phyloP scores from a whole-genome alignment of 2,888 invertebrate species.

The Cryptocheilus praepositus region DNA sequence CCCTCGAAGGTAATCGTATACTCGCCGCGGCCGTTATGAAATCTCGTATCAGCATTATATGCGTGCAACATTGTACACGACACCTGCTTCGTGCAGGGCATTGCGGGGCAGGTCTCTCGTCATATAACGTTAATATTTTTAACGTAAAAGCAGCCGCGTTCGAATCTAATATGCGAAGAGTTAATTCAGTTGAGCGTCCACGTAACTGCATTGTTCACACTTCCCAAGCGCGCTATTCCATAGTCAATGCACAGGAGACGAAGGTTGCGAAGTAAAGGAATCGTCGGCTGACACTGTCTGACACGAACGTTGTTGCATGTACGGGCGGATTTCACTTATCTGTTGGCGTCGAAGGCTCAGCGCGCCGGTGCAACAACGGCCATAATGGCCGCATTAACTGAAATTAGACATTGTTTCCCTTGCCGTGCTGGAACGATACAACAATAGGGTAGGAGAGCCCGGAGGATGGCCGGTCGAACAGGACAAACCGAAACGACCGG shows the following conservation, averaged over 20 bases:
- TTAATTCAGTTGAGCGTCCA: too few species aligned
- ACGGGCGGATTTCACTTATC: constrained; percentile 57
- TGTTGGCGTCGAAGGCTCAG: constrained; percentile 39
- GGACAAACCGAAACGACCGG: constrained; percentile 40
- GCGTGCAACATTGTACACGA: too few species aligned
- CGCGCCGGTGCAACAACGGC: constrained; percentile 51
- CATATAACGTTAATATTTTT: too few species aligned
- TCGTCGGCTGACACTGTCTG: not conserved
- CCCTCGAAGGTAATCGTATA: constrained; percentile 21
- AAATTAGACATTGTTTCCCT: constrained; percentile 68
- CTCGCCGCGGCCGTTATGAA: constrained; percentile 32
- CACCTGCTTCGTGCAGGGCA: too few species aligned
- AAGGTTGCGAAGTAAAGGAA: not conserved
- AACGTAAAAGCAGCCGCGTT: too few species aligned
- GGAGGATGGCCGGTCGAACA: constrained; percentile 22
- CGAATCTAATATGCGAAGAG: too few species aligned
- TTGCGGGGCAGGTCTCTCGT: too few species aligned
- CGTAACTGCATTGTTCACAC: too few species aligned
- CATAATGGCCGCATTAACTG: constrained; percentile 66
- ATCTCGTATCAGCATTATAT: constrained; percentile 19
- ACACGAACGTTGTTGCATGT: not conserved
- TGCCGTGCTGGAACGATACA: constrained; percentile 53
- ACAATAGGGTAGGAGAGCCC: constrained; percentile 48
- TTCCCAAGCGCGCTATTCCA: too few species aligned
- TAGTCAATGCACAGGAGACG: too few species aligned